Evolutionary conservation across 2,888 invertebrate species (phyloP), one percentile per base, ranked within the genome.

Genomic region (Bombylius major): DNA sequence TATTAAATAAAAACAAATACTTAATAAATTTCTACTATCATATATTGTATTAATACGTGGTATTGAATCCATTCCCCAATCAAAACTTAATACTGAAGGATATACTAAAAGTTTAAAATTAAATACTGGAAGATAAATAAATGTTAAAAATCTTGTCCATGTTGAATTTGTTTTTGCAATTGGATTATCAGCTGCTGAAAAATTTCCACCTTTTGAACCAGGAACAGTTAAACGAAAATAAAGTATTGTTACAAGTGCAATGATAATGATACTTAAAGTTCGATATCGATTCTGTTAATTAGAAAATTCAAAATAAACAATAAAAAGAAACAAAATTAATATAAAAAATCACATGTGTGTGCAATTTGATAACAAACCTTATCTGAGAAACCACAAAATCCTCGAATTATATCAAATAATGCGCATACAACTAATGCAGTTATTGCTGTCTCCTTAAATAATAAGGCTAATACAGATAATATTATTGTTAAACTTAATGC

Each of bases 31-130:
- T 61, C 97, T 80, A 6, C 79, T 77, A 72, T 98, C 97, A 65
- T 82, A 77, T 23, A 90, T 64, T 36, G 83, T 81, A 51, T 84
- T 84, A 64, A 98, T 83, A 59, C 90, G 81, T 9, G 95, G 93
- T 66, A 98, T 84, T 3, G 97, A 87, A 65, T 95, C 94, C 97
- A 98, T 97, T 34, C 96, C 95, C 98, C 97, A 98, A 76, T 98
- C 97, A 76, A 96, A 98, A 73, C 95, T 95, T 55, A 98, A 79
- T 63, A 86, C 84, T 64, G 82, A 82, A 7, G 97, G 97, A 72
- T 85, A 91, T 47, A 96, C 71, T 59, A 97, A 78, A 67, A 97
- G 82, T 72, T 84, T 83, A 67, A 93, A 85, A 76, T 97, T 96
- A 70, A 92, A 87, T 49, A 88, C 86, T 47, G 97, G 96, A 64